These are phyloP conservation scores for Natator depressus DNA, from an alignment of 2,113 vertebrate species.

Conservation along the genomic window DNA sequence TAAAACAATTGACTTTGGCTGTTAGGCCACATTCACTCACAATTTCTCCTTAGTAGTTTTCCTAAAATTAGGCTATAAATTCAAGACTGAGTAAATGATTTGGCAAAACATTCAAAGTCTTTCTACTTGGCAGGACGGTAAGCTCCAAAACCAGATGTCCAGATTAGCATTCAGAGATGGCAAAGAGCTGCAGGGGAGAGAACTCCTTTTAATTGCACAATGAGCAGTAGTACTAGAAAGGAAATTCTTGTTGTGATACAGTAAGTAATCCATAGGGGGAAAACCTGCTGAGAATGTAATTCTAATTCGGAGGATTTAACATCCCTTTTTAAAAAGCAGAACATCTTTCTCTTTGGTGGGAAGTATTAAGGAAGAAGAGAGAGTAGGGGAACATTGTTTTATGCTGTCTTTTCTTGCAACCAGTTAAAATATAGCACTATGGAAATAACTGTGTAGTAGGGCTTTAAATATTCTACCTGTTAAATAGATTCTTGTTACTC, in stretches of 20 bases:
- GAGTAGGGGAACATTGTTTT: not conserved
- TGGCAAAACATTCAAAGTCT: constrained; percentile 55
- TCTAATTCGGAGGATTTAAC: not conserved
- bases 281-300: not conserved
- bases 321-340: not conserved
- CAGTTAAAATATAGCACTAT: not conserved
- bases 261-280: not conserved
- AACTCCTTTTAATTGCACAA: not conserved
- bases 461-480: not conserved
- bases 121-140: not conserved
- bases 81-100: constrained; percentile 45
- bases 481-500: not conserved
- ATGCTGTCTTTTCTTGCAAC: not conserved
- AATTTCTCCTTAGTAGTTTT: constrained; percentile 36
- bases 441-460: not conserved
- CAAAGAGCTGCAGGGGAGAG: not conserved
- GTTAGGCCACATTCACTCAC: not conserved
- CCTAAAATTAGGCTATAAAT: constrained; percentile 44
- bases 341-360: constrained; percentile 3
- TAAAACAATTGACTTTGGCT: constrained; percentile 44
- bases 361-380: not conserved
- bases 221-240: constrained; percentile 16
- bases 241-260: not conserved
- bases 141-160: constrained; percentile 61
- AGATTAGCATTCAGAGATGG: not conserved